Conservation (phyloP, 2,113 vertebrate species). For the Misgurnus anguillicaudatus region DNA sequence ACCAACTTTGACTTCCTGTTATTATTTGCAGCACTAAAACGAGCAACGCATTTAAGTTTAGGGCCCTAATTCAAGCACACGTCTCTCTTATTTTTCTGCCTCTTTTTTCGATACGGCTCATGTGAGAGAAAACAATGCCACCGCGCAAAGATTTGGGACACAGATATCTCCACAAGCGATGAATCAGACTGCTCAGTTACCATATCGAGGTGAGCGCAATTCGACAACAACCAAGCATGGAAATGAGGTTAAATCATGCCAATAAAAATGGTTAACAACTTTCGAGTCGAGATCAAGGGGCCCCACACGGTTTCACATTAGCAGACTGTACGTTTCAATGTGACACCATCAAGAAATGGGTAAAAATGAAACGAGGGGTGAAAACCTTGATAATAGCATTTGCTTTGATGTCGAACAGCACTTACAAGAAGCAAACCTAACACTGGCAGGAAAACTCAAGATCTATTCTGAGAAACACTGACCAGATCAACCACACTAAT, state of each 20-base stretch:
- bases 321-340: conserved; percentile 14
- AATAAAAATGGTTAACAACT: conserved; percentile 23
- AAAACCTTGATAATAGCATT: conserved; percentile 47
- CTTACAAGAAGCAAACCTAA: conserved; percentile 73
- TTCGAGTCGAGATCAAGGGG: conserved; percentile 17
- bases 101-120: not conserved
- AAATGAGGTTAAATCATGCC: conserved; percentile 33
- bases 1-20: conserved; percentile 62
- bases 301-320: conserved; percentile 42
- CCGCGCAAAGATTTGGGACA: conserved; percentile 7
- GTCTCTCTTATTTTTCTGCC: too few species aligned
- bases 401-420: conserved; percentile 59
- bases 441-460: conserved; percentile 67
- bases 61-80: conserved; percentile 8
- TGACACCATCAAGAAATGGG: conserved; percentile 36
- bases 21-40: conserved; percentile 46
- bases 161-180: not conserved
- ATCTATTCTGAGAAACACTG: conserved; percentile 61
- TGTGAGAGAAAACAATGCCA: not conserved
- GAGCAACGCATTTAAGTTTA: conserved; percentile 63
- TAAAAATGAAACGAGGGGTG: conserved; percentile 62
- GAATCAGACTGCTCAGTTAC: not conserved
- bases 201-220: not conserved
- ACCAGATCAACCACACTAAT: conserved; percentile 70
- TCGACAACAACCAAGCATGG: conserved; percentile 9